Conservation (phyloP, 1,140 invertebrate species). For the Araneus ventricosus region DNA sequence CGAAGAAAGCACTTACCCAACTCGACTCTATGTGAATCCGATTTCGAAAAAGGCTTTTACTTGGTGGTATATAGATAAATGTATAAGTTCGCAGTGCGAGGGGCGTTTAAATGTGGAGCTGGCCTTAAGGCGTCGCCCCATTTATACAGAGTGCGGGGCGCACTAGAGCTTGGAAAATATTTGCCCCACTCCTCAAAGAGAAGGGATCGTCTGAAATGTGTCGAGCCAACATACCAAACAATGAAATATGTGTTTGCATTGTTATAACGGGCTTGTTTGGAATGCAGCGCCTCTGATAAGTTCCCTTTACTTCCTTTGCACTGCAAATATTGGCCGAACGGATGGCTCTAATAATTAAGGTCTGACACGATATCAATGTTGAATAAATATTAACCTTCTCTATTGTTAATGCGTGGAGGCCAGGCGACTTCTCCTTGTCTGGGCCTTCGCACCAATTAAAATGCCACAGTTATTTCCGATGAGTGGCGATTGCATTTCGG, state of each 20-base stretch:
- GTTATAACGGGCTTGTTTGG: slow-evolving; percentile 72
- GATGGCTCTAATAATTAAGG: slow-evolving; percentile 74
- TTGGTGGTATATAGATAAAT: slow-evolving; percentile 19
- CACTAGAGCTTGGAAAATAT: slow-evolving; percentile 67
- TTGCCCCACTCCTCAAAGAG: slow-evolving; percentile 70
- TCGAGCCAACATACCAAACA: slow-evolving; percentile 70
- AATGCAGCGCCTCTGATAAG: slow-evolving; percentile 64
- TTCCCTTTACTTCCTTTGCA: slow-evolving; percentile 43
- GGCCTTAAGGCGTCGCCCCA: slow-evolving; percentile 51
- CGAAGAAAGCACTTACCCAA: neutral
- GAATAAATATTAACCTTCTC: slow-evolving; percentile 74
- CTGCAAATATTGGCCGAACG: slow-evolving; percentile 72
- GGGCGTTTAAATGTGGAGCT: slow-evolving; percentile 39
- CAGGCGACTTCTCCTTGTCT: neutral
- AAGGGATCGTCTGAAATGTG: slow-evolving; percentile 37
- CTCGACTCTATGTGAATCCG: neutral
- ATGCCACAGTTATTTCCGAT: slow-evolving; percentile 23
- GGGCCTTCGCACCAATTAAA: neutral
- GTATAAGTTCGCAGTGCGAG: neutral
- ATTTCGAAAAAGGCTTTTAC: neutral
- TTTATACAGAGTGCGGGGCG: slow-evolving; percentile 68
- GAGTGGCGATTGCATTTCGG: neutral
- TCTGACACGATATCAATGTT: slow-evolving; percentile 71
- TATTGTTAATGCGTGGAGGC: slow-evolving; percentile 71
- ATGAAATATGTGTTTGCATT: slow-evolving; percentile 75